Conservation (phyloP, 2,797 vertebrate species). For the Hydrolagus colliei region DNA sequence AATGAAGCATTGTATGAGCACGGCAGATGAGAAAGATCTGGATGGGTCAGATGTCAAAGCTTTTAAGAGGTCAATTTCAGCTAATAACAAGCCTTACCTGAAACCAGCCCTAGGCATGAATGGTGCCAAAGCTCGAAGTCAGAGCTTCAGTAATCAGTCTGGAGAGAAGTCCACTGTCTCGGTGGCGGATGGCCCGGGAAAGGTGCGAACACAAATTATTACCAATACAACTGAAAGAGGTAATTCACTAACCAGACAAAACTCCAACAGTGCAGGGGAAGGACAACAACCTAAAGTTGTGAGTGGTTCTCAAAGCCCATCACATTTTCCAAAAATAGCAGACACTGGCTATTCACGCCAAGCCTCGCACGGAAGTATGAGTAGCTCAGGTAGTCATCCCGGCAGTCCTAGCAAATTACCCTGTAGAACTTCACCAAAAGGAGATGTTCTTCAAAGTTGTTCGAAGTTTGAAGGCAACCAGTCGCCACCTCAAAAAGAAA, state of each 20-base stretch:
- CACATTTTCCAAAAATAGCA: constrained; percentile 38
- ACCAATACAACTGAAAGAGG: constrained; percentile 82
- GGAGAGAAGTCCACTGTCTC: constrained; percentile 63
- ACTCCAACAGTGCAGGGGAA: constrained; percentile 54
- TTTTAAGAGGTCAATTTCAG: constrained; percentile 71
- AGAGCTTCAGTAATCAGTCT: constrained; percentile 75
- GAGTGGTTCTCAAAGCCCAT: constrained; percentile 49
- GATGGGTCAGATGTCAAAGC: constrained; percentile 54
- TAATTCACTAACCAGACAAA: constrained; percentile 74
- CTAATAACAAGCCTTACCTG: constrained; percentile 67
- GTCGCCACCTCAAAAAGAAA: constrained; percentile 51
- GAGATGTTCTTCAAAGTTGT: constrained; percentile 43
- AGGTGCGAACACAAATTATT: constrained; percentile 81
- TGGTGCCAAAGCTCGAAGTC: constrained; percentile 84
- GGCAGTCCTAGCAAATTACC: constrained; percentile 60
- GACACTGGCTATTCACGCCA: constrained; percentile 48
- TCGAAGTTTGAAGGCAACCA: constrained; percentile 48
- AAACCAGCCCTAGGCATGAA: constrained; percentile 88
- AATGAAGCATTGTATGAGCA: constrained; percentile 36
- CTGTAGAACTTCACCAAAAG: constrained; percentile 48
- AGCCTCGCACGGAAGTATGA: constrained; percentile 56
- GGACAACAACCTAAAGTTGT: constrained; percentile 55
- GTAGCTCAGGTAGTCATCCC: constrained; percentile 52
- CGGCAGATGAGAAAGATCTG: constrained; percentile 45
- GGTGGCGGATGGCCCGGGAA: constrained; percentile 59